A percentile compares a stretch with the other conserved stretches of the same genome.
Evolutionary conservation across 2,888 invertebrate genomes (phyloP).

Genomic region (Vanessa cardui): DNA sequence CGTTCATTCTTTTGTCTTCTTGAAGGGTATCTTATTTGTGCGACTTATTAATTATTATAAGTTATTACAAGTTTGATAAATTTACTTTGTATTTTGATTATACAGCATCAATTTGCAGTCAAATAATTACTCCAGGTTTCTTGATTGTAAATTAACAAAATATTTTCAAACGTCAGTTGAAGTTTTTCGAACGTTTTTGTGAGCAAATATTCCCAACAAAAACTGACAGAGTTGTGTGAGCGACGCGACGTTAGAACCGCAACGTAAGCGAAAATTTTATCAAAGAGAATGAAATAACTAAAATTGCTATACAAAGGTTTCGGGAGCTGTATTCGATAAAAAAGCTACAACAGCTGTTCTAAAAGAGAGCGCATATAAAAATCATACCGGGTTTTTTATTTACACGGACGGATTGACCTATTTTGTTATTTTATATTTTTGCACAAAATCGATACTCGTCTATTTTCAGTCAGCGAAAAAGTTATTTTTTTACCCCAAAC

Average conservation of each 20-base stretch:
- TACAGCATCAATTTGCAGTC: no score
- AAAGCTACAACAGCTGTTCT: not conserved
- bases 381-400: not conserved
- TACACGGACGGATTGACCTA: not conserved
- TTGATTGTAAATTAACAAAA: not conserved
- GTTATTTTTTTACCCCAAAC: not conserved
- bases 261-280: not conserved
- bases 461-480: slow-evolving; percentile 4
- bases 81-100: no score
- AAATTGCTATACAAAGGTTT: not conserved
- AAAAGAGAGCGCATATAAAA: slow-evolving; percentile 7
- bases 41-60: no score
- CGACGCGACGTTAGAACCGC: not conserved
- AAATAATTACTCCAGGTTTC: no score
- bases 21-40: no score
- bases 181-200: not conserved
- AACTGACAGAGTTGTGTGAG: not conserved
- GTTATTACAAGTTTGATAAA: no score
- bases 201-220: not conserved
- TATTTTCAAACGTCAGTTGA: not conserved
- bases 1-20: no score
- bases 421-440: slow-evolving; percentile 8
- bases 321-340: not conserved
- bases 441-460: not conserved
- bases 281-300: not conserved